Conservation (phyloP, 2,113 vertebrate species). For the Podocnemis expansa region DNA sequence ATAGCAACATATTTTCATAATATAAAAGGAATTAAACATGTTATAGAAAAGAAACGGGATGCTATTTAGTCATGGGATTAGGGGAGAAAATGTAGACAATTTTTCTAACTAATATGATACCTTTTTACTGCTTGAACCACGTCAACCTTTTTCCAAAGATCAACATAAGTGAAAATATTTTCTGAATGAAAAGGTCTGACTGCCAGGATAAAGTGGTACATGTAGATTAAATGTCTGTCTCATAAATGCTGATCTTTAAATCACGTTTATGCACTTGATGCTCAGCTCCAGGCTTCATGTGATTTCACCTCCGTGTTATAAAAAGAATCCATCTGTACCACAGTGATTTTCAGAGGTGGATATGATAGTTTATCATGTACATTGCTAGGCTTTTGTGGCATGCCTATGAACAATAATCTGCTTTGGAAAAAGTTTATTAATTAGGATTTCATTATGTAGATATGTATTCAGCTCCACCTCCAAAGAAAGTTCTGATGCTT, state of each 20-base stretch:
- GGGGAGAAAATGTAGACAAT: background rate
- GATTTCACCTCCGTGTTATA: background rate
- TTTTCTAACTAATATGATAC: background rate
- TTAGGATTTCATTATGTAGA: constrained; percentile 18
- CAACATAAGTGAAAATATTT: background rate
- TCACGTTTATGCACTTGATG: background rate
- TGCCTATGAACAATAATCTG: background rate
- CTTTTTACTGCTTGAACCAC: background rate
- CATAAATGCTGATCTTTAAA: background rate
- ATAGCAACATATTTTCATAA: background rate
- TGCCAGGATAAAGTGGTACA: background rate
- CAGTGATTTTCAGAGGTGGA: background rate
- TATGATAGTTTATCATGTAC: background rate
- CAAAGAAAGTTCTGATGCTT: constrained; percentile 15
- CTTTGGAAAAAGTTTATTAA: background rate
- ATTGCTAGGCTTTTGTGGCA: background rate
- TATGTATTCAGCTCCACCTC: background rate
- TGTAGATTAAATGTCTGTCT: background rate
- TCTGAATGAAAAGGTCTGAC: background rate
- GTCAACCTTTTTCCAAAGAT: background rate
- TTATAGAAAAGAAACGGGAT: background rate
- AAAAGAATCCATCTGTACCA: background rate
- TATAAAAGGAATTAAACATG: background rate
- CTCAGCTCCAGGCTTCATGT: background rate
- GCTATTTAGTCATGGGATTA: background rate